These are phyloP conservation scores for Malacoctenus gilli DNA, from an alignment of 2,797 vertebrate genomes.

Conservation along the genomic window DNA sequence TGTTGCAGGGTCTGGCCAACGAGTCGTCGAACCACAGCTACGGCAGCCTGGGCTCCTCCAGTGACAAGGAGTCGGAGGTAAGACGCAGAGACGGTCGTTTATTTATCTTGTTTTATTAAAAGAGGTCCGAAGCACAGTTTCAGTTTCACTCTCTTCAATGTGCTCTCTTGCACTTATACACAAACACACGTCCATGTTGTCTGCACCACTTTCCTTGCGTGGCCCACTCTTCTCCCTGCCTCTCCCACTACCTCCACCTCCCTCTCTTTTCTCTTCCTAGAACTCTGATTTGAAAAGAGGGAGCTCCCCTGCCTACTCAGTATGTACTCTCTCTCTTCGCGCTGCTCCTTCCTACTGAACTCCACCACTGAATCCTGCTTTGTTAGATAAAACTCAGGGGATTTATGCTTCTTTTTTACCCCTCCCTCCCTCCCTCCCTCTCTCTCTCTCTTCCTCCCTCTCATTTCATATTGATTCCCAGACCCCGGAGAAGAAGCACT, in stretches of 20 bases:
- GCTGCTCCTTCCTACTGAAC: constrained; percentile 49
- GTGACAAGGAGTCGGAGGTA: constrained; percentile 99
- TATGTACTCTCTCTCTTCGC: constrained; percentile 73
- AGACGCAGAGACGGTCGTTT: constrained; percentile 10
- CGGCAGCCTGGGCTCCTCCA: constrained; percentile 97
- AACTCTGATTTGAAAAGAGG: constrained; percentile 84
- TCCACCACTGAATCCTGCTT: constrained; percentile 40
- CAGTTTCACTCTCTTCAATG: too few relatives aligned
- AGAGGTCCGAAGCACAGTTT: too few relatives aligned
- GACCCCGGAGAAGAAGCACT: constrained; percentile 98
- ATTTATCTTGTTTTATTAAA: neutral
- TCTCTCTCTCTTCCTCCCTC: constrained; percentile 6
- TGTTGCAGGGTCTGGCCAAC: constrained; percentile 91
- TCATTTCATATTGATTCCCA: constrained; percentile 71
- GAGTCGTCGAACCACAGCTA: constrained; percentile 99
- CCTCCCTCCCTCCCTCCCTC: constrained; percentile 5
- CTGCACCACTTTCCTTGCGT: constrained; percentile 19
- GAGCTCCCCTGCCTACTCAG: constrained; percentile 85
- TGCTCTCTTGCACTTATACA: too few relatives aligned
- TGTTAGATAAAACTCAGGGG: constrained; percentile 57
- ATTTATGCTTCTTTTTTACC: constrained; percentile 29
- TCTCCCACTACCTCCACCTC: constrained; percentile 55
- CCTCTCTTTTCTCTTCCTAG: constrained; percentile 59
- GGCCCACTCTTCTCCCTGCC: constrained; percentile 48
- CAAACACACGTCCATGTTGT: constrained; percentile 8